phyloP scores from a whole-genome alignment of 2,888 invertebrate species.

The Scaptodrosophila latifasciaeformis region DNA sequence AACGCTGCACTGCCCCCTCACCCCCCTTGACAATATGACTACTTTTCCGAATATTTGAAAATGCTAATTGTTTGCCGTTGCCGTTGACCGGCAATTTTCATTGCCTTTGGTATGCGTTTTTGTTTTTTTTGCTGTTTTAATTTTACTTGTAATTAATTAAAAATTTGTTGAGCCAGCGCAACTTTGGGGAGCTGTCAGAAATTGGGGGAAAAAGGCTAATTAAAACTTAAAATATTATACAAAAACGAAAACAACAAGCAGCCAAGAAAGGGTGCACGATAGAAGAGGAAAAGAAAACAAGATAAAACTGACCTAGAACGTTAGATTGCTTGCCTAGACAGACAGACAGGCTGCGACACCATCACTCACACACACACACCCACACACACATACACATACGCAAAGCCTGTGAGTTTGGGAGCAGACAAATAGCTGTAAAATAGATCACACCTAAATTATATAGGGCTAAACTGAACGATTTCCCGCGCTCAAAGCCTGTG shows the following conservation, averaged over 20 bases:
- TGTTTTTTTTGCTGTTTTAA: slow-evolving; percentile 6
- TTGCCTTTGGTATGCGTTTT: background rate
- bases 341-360: too few species aligned
- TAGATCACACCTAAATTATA: slow-evolving; percentile 34
- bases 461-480: background rate
- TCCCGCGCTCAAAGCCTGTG: too few species aligned
- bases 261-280: background rate
- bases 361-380: too few species aligned
- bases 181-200: slow-evolving; percentile 44
- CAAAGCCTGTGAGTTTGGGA: too few species aligned
- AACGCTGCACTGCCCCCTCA: slow-evolving; percentile 16
- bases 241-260: background rate
- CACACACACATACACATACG: too few species aligned
- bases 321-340: too few species aligned
- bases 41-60: background rate
- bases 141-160: slow-evolving; percentile 63
- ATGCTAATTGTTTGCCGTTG: slow-evolving; percentile 16
- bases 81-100: background rate
- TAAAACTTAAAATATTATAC: slow-evolving; percentile 53
- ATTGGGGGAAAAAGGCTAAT: slow-evolving; percentile 48
- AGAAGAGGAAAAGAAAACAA: background rate
- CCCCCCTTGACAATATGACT: too few species aligned
- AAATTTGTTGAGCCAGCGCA: slow-evolving; percentile 54
- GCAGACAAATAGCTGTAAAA: too few species aligned
- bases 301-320: slow-evolving; percentile 47